Evolutionary conservation across 2,113 vertebrate species (phyloP).

Genomic region (Argyrosomus japonicus): DNA sequence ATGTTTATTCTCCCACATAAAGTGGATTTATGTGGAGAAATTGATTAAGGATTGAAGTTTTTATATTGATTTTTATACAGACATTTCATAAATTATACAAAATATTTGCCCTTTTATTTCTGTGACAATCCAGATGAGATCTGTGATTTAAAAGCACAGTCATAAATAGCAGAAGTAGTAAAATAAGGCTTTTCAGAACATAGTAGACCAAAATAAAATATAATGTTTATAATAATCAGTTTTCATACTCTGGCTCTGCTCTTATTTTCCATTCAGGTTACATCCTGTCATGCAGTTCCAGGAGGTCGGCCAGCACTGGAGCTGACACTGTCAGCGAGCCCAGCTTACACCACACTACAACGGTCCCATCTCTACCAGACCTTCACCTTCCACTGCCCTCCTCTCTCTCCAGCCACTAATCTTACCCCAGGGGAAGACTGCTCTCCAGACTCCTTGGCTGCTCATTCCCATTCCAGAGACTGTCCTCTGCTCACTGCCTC

Average conservation of each 20-base stretch:
- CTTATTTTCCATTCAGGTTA: constrained; percentile 61
- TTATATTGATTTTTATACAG: neutral
- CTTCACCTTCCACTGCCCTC: constrained; percentile 50
- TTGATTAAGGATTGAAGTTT: neutral
- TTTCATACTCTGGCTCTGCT: neutral
- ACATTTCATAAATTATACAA: neutral
- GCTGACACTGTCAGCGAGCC: constrained; percentile 83
- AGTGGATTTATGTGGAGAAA: neutral
- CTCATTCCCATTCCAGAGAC: constrained; percentile 24
- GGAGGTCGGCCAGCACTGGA: constrained; percentile 74
- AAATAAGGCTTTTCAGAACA: too few species aligned
- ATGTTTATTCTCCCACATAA: neutral
- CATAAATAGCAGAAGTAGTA: neutral
- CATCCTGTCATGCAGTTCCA: constrained; percentile 82
- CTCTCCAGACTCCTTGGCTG: constrained; percentile 18
- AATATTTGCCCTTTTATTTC: neutral
- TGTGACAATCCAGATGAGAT: too few species aligned
- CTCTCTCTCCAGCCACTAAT: constrained; percentile 44
- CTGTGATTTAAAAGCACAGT: neutral
- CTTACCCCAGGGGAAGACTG: constrained; percentile 26
- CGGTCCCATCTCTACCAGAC: constrained; percentile 52
- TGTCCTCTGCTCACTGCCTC: constrained; percentile 3
- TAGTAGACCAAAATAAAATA: neutral
- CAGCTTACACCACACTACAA: constrained; percentile 51
- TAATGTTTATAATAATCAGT: neutral